Conservation (phyloP, 2,797 vertebrate species). For the Percopsis omiscomaycus region DNA sequence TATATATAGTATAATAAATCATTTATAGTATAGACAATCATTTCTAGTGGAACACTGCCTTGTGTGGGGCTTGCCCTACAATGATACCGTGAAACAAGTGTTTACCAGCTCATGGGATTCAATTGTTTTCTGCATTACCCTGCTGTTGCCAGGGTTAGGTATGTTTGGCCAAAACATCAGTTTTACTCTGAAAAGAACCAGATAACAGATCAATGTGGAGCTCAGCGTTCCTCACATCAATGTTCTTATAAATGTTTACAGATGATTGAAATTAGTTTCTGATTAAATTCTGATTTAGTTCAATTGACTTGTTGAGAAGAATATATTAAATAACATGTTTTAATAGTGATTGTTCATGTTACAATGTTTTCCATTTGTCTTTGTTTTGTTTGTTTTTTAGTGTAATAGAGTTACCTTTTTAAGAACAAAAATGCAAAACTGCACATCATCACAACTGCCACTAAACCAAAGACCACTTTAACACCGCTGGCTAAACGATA, state of each 20-base stretch:
- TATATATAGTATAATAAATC: not conserved
- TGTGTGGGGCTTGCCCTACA: not conserved
- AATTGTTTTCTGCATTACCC: conserved; percentile 75
- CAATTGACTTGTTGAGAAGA: not conserved
- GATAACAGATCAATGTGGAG: not conserved
- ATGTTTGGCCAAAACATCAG: conserved; percentile 77
- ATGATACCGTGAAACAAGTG: not conserved
- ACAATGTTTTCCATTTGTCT: too few relatives aligned
- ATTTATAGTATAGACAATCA: too few relatives aligned
- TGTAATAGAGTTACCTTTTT: conserved; percentile 59
- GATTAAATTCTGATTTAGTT: not conserved
- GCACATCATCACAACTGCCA: conserved; percentile 37
- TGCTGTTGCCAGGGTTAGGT: conserved; percentile 82
- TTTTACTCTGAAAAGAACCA: conserved; percentile 70
- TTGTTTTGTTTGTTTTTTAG: not conserved
- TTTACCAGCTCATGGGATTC: conserved; percentile 55
- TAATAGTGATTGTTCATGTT: too few relatives aligned
- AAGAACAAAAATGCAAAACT: conserved; percentile 43
- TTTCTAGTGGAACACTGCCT: not conserved
- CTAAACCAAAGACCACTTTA: conserved; percentile 18
- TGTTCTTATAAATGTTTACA: not conserved
- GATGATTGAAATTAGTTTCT: not conserved
- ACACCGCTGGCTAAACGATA: not conserved
- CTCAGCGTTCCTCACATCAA: not conserved
- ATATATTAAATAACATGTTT: too few relatives aligned